Percentiles rank a stretch among this genome's conserved stretches.
Evolutionary conservation across 1,140 invertebrate genomes (phyloP).

Genomic region (Drosophila fuyamai): DNA sequence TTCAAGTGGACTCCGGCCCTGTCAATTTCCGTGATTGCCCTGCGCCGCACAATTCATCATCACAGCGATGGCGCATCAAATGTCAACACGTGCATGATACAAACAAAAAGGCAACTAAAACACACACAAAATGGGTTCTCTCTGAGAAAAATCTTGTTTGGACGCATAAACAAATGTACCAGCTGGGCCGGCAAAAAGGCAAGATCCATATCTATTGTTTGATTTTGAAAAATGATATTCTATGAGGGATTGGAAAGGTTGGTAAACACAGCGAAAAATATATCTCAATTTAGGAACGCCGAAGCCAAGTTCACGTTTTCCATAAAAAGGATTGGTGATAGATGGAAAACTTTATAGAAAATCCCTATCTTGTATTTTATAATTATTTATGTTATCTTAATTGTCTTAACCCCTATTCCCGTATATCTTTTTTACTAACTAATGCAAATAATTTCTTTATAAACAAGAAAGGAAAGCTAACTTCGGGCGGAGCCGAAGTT

Average conservation of each 20-base stretch:
- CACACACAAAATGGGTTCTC: slow-evolving; percentile 16
- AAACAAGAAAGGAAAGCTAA: no score
- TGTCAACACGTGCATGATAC: slow-evolving; percentile 61
- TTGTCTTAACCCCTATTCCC: no score
- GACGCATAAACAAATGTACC: slow-evolving; percentile 58
- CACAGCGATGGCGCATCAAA: slow-evolving; percentile 46
- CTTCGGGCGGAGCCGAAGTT: no score
- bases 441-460: no score
- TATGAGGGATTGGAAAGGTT: slow-evolving; percentile 20
- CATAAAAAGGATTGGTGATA: not conserved
- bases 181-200: slow-evolving; percentile 30
- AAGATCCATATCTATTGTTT: slow-evolving; percentile 37
- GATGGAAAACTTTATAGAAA: not conserved
- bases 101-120: slow-evolving; percentile 33
- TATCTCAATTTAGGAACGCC: not conserved
- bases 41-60: slow-evolving; percentile 62
- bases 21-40: slow-evolving; percentile 65
- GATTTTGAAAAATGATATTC: slow-evolving; percentile 60
- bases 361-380: not conserved
- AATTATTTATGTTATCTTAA: no score
- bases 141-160: slow-evolving; percentile 32
- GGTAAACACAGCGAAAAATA: not conserved
- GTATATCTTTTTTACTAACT: no score
- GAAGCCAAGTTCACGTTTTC: not conserved
- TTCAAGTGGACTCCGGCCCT: slow-evolving; percentile 50